Evolutionary conservation across 2,113 vertebrate species (phyloP), one percentile per base, ranked within the genome.

Genomic region (Cephalopholis sonnerati): DNA sequence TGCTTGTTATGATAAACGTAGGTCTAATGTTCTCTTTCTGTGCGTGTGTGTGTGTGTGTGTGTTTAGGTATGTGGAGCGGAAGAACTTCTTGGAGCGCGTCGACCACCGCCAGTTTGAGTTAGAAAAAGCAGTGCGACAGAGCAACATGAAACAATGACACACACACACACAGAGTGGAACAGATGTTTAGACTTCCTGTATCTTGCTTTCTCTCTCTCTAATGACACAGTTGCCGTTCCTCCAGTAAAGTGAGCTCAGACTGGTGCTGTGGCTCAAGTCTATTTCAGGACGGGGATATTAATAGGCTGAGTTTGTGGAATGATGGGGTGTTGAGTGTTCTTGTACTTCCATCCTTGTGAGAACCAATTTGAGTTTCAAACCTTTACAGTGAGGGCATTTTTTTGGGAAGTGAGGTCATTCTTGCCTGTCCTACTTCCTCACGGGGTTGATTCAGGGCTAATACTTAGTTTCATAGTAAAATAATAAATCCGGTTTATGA

Each of bases 81-180:
- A 98, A 98, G 88, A 98, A 98, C 3, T 99, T 99, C 91, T 95
- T 99, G 90, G 97, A 99, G 86, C 95, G 98, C 0, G 98, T 99
- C 39, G 98, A 99, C 93, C 97, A 98, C 89, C 96, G 98, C 18
- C 97, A 98, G 92, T 99, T 99, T 15, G 96, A 99, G 93, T 94
- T 96, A 3, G 98, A 99, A 71, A 97, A 97, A 0, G 95, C 94
- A 64, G 93, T 99, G 83, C 95, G 98, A 32, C 95, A 99, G 79
- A 98, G 89, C 96, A 99, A 98, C 92, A 98, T 99, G 97, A 99
- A 99, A 81, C 96, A 84, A 87, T 98, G 93, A 96, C 86, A 73
- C 18, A 22, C 39, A 63, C 2, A 4, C 25, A 4, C 59, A 32
- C 16, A 6, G 3, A 59, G 32, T 3, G 0, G 29, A 75, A 53